phyloP scores from a whole-genome alignment of 2,888 invertebrate species.

The Dendrolimus houi region DNA sequence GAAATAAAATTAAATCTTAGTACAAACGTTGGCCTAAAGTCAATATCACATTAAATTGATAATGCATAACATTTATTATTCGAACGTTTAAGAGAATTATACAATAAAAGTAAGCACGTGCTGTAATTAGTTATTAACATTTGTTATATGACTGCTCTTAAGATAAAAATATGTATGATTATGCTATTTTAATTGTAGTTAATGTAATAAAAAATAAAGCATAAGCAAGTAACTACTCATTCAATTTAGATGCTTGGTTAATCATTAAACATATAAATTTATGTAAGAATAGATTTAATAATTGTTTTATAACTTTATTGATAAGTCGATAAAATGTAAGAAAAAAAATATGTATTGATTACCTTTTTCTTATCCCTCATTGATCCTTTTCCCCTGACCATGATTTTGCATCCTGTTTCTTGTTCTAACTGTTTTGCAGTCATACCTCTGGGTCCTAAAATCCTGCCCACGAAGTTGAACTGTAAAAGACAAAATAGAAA shows the following conservation, averaged over 20 bases:
- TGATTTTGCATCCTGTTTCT: constrained; percentile 99
- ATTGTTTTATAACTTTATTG: too few relatives aligned
- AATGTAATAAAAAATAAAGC: too few relatives aligned
- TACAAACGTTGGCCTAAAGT: too few relatives aligned
- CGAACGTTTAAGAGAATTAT: not conserved
- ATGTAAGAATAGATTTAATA: constrained; percentile 8
- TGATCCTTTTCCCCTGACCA: constrained; percentile 99
- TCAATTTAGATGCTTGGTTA: too few relatives aligned
- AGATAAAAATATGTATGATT: not conserved
- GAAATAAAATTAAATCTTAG: too few relatives aligned
- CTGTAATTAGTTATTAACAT: constrained; percentile 2
- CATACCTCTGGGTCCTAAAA: constrained; percentile 99
- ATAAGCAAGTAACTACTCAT: too few relatives aligned
- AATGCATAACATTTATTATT: too few relatives aligned
- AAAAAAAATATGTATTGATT: constrained; percentile 34
- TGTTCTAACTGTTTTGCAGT: constrained; percentile 99
- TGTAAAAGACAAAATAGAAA: constrained; percentile 75
- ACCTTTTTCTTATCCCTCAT: constrained; percentile 99
- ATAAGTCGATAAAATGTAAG: too few relatives aligned
- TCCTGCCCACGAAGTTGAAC: constrained; percentile 99
- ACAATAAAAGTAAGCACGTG: not conserved
- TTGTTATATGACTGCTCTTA: constrained; percentile 3
- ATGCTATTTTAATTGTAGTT: not conserved
- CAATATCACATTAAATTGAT: too few relatives aligned
- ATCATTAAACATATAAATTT: too few relatives aligned